Percentiles rank a stretch among this genome's conserved stretches.
phyloP scores from a whole-genome alignment of 2,888 invertebrate genomes.

The Eledone cirrhosa region DNA sequence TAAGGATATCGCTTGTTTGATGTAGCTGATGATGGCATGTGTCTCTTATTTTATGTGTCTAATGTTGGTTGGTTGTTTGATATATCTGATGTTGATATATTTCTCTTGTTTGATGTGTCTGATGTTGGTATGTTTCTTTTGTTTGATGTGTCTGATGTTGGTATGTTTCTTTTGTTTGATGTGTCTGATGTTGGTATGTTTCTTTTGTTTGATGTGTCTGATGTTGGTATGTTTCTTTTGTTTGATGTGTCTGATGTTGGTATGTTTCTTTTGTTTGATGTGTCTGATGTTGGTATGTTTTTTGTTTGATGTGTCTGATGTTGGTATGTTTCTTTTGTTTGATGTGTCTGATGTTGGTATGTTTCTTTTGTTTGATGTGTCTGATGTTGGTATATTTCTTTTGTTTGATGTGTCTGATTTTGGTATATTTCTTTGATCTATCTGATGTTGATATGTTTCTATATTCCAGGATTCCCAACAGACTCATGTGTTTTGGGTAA shows the following conservation, averaged over 20 bases:
- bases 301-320: background rate
- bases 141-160: background rate
- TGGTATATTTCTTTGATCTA: background rate
- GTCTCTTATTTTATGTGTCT: too few species aligned
- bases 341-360: too few species aligned
- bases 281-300: too few species aligned
- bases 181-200: too few species aligned
- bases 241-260: too few species aligned
- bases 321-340: too few species aligned
- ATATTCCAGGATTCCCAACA: constrained; percentile 74
- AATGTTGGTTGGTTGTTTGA: background rate
- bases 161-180: too few species aligned
- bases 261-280: too few species aligned
- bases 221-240: background rate
- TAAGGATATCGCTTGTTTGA: background rate
- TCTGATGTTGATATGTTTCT: background rate
- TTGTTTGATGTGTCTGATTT: background rate
- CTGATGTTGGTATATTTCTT: background rate
- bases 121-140: background rate
- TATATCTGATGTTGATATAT: background rate
- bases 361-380: background rate
- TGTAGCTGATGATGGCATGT: background rate
- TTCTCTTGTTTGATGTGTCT: too few species aligned
- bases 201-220: background rate
- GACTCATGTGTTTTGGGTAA: constrained; percentile 90